phyloP scores from a whole-genome alignment of 2,113 vertebrate genomes.

The Proterorhinus semilunaris region DNA sequence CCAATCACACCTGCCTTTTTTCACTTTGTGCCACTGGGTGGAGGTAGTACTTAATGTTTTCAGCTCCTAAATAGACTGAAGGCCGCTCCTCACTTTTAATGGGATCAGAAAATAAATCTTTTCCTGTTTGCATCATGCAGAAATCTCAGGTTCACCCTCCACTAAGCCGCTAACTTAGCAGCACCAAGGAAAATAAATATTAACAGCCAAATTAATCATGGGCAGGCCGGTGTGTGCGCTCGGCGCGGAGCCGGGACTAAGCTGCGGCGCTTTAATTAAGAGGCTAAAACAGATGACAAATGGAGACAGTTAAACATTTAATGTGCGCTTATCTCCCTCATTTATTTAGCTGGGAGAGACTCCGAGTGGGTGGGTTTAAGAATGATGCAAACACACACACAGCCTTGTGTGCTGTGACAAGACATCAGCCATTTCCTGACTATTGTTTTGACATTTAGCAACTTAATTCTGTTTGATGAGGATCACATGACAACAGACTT shows the following conservation, averaged over 20 bases:
- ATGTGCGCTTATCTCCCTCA: slow-evolving; percentile 76
- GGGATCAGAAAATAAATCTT: slow-evolving; percentile 12
- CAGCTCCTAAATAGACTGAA: slow-evolving; percentile 46
- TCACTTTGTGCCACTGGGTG: slow-evolving; percentile 77
- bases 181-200: slow-evolving; percentile 73
- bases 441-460: slow-evolving; percentile 67
- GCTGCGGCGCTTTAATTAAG: slow-evolving; percentile 78
- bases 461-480: slow-evolving; percentile 65
- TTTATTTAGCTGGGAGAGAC: slow-evolving; percentile 71
- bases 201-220: slow-evolving; percentile 74
- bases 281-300: slow-evolving; percentile 79
- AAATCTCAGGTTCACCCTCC: slow-evolving; percentile 55
- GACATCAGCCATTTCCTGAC: slow-evolving; percentile 67
- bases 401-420: slow-evolving; percentile 56
- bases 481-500: slow-evolving; percentile 54
- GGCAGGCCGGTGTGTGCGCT: slow-evolving; percentile 67
- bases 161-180: slow-evolving; percentile 58
- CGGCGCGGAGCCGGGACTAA: slow-evolving; percentile 64
- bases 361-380: slow-evolving; percentile 70
- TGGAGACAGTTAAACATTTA: slow-evolving; percentile 80
- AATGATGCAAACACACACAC: slow-evolving; percentile 57
- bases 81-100: slow-evolving; percentile 15
- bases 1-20: slow-evolving; percentile 71
- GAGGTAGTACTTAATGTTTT: slow-evolving; percentile 76
- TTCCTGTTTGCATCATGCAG: slow-evolving; percentile 23